Evolutionary conservation across 2,797 vertebrate species (phyloP), one percentile per base, ranked within the genome.

Genomic region (Prunella strophiata): DNA sequence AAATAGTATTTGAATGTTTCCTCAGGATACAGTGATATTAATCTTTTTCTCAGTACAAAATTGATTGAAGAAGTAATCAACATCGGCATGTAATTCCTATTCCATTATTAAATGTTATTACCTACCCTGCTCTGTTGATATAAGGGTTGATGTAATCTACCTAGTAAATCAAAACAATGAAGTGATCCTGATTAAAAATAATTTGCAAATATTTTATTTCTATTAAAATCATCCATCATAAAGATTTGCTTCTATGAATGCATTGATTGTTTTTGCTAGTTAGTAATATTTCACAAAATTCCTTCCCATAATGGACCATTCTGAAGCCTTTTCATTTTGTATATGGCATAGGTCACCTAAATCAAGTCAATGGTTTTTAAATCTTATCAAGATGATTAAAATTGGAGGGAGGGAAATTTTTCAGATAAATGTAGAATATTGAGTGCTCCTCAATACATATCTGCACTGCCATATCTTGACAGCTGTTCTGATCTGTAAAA

Each of bases 11-110:
- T 71, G 36, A 89, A 85, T 25, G 9, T 83, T 88, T 91, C 65
- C 38, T 80, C 22, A 47, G 15, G 54, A 43, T 50, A n/a, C 12
- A 68, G 10, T 27, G 38, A 14, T 63, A 80, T 88, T 93, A 2
- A 52, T 65, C 50, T 83, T 92, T 71, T 81, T 55, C 32, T 84
- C 76, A 43, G 73, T 43, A 51, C 12, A 54, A 90, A 93, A 90
- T 43, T 90, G 66, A 90, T 90, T 80, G 85, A 93, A 88, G 65
- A 88, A 74, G 52, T 71, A 91, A 95, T 88, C 61, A 84, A 61
- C 79, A 78, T 40, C 75, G 66, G 22, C 70, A 71, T 40, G 61
- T 77, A 85, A 84, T 88, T 94, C 62, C 54, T 77, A 77, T 78
- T 75, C 42, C 30, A 86, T 86, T 90, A 47, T 71, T 77, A 70